Conservation (phyloP, 2,113 vertebrate species). For the Serilophus lunatus region DNA sequence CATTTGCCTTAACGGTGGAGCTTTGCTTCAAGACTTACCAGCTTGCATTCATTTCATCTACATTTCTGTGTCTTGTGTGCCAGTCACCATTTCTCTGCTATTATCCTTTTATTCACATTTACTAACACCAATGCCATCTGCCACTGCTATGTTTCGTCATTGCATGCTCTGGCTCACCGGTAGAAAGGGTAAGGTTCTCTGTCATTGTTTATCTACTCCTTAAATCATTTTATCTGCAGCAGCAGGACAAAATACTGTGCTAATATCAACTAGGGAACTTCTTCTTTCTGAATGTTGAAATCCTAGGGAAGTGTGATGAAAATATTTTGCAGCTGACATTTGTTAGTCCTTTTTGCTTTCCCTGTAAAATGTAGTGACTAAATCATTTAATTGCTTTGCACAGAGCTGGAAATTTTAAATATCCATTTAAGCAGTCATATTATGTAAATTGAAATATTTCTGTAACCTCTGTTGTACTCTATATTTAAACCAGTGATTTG, state of each 20-base stretch:
- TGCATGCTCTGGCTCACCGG: conserved; percentile 98
- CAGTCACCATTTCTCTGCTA: conserved; percentile 73
- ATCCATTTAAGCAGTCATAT: not conserved
- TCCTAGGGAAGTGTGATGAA: not conserved
- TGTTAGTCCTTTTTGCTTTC: conserved; percentile 22
- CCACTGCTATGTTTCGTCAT: conserved; percentile 98
- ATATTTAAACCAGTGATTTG: not conserved
- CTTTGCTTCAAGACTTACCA: conserved; percentile 75
- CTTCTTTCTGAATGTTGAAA: not conserved
- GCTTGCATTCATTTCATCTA: conserved; percentile 75
- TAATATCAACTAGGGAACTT: not conserved
- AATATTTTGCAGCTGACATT: conserved; percentile 24
- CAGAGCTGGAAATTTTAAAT: not conserved
- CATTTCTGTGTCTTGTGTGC: conserved; percentile 76
- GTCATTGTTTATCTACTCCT: conserved; percentile 58
- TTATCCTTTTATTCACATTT: conserved; percentile 75
- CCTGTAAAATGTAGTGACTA: not conserved
- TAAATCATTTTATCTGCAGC: conserved; percentile 18
- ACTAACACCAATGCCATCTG: conserved; percentile 92
- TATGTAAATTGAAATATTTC: not conserved
- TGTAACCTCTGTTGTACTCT: not conserved
- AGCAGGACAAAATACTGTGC: not conserved
- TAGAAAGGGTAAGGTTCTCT: conserved; percentile 94
- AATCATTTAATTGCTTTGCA: conserved; percentile 11
- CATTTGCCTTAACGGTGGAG: conserved; percentile 75